Evolutionary conservation across 2,888 invertebrate genomes (phyloP), one percentile per base, ranked within the genome.

Genomic region (Hirtodrosophila duncani): DNA sequence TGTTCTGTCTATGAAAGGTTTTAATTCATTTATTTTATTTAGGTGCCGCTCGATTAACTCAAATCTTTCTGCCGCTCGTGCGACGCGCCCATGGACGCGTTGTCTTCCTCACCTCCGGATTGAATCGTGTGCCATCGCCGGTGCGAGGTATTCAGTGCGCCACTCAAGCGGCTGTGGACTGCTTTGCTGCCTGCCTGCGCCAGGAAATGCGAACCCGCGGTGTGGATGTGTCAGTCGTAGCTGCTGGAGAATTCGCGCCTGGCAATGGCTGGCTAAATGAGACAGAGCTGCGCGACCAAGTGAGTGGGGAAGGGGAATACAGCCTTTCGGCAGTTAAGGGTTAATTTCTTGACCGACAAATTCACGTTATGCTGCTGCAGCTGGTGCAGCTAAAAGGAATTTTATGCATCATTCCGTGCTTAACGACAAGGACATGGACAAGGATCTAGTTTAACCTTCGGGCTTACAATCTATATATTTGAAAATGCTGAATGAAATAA

Each of bases 91-190:
- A 92, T 79, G 94, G 95, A 63, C 92, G 96, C 48, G 89, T 96
- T 26, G 91, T 96, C 29, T 90, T 94, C 77, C 90, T 95, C 6
- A 92, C 94, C 27, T 95, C 94, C 43, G 87, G 86, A 66, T 88
- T 94, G 64, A 94, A 94, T 29, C 91, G 93, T 67, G 92, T 94
- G 33, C 92, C 94, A 0, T 92, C 93, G 4, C 93, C 95, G 0
- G 92, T 94, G 27, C 89, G 95, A 37, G 93, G 94, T 13, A 91
- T 95, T 39, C 94, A 96, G 84, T 93, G 94, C 55, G 93, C 94
- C 37, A 89, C 91, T 3, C 88, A 93, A 66, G 92, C 93, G 30
- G 96, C 93, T 0, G 88, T 95, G 5, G 95, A 95, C 84, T 92
- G 93, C 6, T 91, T 95, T 81, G 93, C 93, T 11, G 91, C 92